A percentile compares a stretch with the other conserved stretches of the same genome.
Conservation (phyloP, 2,888 invertebrate species). For the Globia sparganii region DNA sequence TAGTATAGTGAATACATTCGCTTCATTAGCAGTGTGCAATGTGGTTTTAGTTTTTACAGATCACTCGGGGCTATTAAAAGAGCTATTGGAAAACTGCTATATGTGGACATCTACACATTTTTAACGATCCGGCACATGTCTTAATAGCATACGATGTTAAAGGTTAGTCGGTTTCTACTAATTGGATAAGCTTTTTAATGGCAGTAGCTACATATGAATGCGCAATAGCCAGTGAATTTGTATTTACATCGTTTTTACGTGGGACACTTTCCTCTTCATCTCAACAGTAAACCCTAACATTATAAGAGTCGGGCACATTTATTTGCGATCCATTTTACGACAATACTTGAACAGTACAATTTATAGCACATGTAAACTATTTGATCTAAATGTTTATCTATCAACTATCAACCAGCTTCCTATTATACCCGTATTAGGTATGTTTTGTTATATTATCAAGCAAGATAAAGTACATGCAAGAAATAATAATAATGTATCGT, state of each 20-base stretch:
- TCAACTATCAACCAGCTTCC: slow-evolving; percentile 45
- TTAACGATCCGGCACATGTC: slow-evolving; percentile 25
- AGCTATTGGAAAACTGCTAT: slow-evolving; percentile 1
- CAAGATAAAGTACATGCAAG: slow-evolving; percentile 61
- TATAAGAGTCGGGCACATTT: slow-evolving; percentile 15
- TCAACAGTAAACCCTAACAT: background rate
- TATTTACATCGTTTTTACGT: slow-evolving; percentile 1
- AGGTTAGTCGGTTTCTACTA: slow-evolving; percentile 28
- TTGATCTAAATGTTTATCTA: slow-evolving; percentile 50
- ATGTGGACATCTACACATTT: slow-evolving; percentile 32
- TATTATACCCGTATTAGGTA: slow-evolving; percentile 52
- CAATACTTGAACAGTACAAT: slow-evolving; percentile 37
- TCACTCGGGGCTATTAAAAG: background rate
- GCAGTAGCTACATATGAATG: slow-evolving; percentile 5
- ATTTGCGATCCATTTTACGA: slow-evolving; percentile 17
- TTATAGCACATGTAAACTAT: slow-evolving; percentile 52
- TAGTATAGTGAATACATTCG: slow-evolving; percentile 1
- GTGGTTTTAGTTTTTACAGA: slow-evolving; percentile 8
- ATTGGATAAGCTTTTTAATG: slow-evolving; percentile 42
- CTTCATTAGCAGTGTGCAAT: slow-evolving; percentile 25
- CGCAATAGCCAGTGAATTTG: slow-evolving; percentile 25
- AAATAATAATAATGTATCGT: slow-evolving; percentile 66
- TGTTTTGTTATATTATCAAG: slow-evolving; percentile 57
- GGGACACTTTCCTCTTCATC: slow-evolving; percentile 6
- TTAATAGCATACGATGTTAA: slow-evolving; percentile 29